Evolutionary conservation across 2,888 invertebrate species (phyloP), one percentile per base, ranked within the genome.

Genomic region (Drosophila diplacantha): DNA sequence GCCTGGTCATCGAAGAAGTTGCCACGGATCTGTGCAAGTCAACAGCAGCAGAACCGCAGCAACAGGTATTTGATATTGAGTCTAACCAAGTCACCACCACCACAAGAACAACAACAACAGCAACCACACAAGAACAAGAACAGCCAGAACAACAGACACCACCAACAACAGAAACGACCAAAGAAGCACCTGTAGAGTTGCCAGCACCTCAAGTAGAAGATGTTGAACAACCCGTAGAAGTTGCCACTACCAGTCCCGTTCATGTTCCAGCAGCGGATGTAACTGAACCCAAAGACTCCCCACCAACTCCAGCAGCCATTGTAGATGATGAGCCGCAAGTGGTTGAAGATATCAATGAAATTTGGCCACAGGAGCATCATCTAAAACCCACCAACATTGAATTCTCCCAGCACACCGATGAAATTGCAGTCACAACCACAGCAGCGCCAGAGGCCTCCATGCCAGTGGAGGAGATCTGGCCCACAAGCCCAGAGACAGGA

Each of bases 11-110:
- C 58, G 84, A 87, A 74, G 85, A 86, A 73, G 78, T 85, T 62
- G 78, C 82, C 26, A 75, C 83, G 57, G 79, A 85, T 64, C 68
- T 84, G 63, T 72, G 73, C 16, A 68, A 69, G 51, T 57, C 71
- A 63, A 69, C 73, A 71, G 65, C 57, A 35, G 65, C 57, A 35
- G 65, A 69, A 72, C 75, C 74, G 72, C 79, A 75, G 72, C 81
- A 78, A 82, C 86, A 89, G 89, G 89, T 89, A 89, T 88, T 89
- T 87, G 86, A 87, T 84, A 86, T 85, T 85, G 83, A 85, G 78
- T 78, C 84, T 73, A 76, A 82, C 70, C 79, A 78, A 75, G 81
- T 80, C 74, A 73, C 67, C 53, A 72, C 70, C 55, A 79, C 76
- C 51, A 70, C 69, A 66, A 77, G 47, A 72, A 73, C 72, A 72